Conservation (phyloP, 2,113 vertebrate genomes). For the Passer montanus region DNA sequence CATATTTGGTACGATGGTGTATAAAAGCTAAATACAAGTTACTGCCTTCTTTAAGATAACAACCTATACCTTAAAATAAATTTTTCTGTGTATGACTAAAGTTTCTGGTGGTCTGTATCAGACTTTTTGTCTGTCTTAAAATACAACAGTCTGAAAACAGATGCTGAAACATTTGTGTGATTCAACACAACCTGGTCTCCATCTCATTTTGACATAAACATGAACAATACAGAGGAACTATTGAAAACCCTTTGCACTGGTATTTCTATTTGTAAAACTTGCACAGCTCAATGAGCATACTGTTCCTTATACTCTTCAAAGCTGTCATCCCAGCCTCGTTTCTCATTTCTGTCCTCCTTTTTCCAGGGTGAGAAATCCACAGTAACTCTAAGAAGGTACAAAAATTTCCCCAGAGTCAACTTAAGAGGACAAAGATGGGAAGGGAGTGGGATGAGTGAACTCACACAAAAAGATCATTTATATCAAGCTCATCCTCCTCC, state of each 20-base stretch:
- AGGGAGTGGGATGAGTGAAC: background rate
- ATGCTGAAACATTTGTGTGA: background rate
- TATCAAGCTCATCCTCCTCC: background rate
- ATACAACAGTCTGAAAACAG: constrained; percentile 18
- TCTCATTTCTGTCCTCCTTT: background rate
- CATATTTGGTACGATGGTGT: background rate
- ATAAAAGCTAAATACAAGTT: background rate
- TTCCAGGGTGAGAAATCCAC: background rate
- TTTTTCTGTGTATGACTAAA: background rate
- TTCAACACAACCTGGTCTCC: background rate
- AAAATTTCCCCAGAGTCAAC: background rate
- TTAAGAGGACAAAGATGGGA: background rate
- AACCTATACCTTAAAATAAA: background rate
- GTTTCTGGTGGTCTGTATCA: background rate
- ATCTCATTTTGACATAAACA: background rate
- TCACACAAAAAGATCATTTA: background rate
- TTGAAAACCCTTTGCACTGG: background rate
- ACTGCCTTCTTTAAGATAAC: constrained; percentile 10
- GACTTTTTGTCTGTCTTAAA: constrained; percentile 10
- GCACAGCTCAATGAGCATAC: background rate
- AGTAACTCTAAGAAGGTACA: background rate
- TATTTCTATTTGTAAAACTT: background rate
- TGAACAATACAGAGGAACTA: background rate
- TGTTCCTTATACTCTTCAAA: background rate
- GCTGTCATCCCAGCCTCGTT: background rate